Conservation (phyloP, 2,888 invertebrate genomes). For the Halictus quadricinctus region DNA sequence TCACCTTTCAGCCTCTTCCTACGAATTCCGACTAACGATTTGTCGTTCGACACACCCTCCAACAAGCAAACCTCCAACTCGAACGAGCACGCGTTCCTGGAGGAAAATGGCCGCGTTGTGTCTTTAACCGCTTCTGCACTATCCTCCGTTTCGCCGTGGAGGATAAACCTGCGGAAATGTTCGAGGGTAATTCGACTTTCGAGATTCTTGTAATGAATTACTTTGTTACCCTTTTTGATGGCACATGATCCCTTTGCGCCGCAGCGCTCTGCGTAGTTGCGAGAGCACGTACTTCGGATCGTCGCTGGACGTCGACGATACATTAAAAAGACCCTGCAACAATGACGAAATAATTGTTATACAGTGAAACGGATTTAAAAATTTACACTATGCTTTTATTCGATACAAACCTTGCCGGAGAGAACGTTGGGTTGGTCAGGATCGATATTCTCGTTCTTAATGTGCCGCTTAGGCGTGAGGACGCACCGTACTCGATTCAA, state of each 20-base stretch:
- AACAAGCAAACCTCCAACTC: slow-evolving; percentile 88
- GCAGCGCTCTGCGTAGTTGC: slow-evolving; percentile 85
- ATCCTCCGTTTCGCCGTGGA: slow-evolving; percentile 86
- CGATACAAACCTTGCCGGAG: slow-evolving; percentile 82
- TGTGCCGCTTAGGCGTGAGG: slow-evolving; percentile 86
- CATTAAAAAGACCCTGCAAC: slow-evolving; percentile 86
- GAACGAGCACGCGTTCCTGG: slow-evolving; percentile 84
- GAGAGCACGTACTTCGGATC: slow-evolving; percentile 87
- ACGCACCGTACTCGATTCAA: slow-evolving; percentile 87
- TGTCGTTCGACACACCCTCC: slow-evolving; percentile 79
- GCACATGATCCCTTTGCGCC: slow-evolving; percentile 86
- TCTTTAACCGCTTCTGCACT: slow-evolving; percentile 66
- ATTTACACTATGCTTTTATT: background rate
- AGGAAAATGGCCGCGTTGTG: slow-evolving; percentile 69
- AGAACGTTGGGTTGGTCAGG: slow-evolving; percentile 82
- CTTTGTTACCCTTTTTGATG: slow-evolving; percentile 86
- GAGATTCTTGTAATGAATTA: background rate
- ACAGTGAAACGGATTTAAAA: background rate
- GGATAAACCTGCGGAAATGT: slow-evolving; percentile 84
- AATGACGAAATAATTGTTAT: background rate
- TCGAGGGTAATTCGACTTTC: background rate
- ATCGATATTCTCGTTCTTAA: slow-evolving; percentile 77
- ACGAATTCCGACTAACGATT: slow-evolving; percentile 85
- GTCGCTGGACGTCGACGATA: slow-evolving; percentile 87
- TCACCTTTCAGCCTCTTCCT: slow-evolving; percentile 90